Evolutionary conservation across 1,140 invertebrate species (phyloP).

Genomic region (Scylla paramamosain): DNA sequence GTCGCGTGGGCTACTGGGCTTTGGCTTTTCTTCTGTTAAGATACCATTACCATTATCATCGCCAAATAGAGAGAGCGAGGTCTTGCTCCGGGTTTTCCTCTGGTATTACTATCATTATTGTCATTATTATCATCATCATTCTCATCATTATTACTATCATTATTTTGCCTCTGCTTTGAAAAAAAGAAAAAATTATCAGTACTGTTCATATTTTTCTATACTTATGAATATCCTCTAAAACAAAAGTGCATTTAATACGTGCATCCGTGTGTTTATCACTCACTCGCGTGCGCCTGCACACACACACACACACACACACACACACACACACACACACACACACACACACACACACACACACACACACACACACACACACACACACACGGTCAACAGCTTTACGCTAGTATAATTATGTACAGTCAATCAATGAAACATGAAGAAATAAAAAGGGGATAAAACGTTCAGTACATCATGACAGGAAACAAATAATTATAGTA

Average conservation of each 20-base stretch:
- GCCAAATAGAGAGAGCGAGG: not conserved
- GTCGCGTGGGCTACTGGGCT: not conserved
- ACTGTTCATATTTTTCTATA: not conserved
- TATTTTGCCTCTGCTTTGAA: too few relatives aligned
- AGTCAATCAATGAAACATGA: not conserved
- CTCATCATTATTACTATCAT: not conserved
- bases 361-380: not conserved
- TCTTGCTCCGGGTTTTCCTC: not conserved
- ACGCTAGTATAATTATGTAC: conserved; percentile 5
- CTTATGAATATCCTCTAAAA: not conserved
- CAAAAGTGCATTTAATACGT: not conserved
- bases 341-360: too few relatives aligned
- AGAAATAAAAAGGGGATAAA: not conserved
- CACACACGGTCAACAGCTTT: not conserved
- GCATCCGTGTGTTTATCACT: not conserved
- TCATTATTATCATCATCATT: not conserved
- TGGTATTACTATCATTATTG: not conserved
- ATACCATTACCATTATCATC: not conserved
- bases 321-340: too few relatives aligned
- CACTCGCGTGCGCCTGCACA: too few relatives aligned
- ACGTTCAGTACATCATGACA: not conserved
- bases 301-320: too few relatives aligned
- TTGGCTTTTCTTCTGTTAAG: not conserved
- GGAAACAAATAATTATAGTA: not conserved
- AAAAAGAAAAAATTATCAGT: not conserved